These are phyloP conservation scores for Balanococcus diminutus DNA, from an alignment of 2,888 invertebrate genomes.

Conservation along the genomic window DNA sequence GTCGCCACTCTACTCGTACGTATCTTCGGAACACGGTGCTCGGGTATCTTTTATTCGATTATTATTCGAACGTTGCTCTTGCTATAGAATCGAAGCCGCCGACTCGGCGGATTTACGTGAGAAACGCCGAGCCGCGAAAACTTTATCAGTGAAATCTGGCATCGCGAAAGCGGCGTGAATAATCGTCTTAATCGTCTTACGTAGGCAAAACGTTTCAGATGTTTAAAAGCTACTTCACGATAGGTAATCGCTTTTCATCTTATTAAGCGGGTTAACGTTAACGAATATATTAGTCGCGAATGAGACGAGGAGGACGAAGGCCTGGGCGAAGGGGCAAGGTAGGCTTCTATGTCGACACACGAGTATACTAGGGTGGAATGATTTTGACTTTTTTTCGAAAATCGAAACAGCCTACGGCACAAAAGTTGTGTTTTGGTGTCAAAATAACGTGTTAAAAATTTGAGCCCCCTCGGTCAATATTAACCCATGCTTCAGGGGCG, in stretches of 20 bases:
- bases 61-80: neutral
- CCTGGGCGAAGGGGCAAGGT: neutral
- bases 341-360: neutral
- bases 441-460: too few species aligned
- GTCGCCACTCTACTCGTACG: neutral
- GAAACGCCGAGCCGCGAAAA: slow-evolving; percentile 1
- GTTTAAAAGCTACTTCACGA: slow-evolving; percentile 27
- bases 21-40: neutral
- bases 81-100: neutral
- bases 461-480: too few species aligned
- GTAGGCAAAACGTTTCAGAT: slow-evolving; percentile 45
- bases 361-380: too few species aligned
- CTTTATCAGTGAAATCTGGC: slow-evolving; percentile 16
- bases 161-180: slow-evolving; percentile 8
- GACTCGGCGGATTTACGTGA: slow-evolving; percentile 24
- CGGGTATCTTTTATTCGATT: neutral
- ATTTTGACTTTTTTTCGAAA: too few species aligned
- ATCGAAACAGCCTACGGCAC: too few species aligned
- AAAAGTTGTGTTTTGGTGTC: too few species aligned
- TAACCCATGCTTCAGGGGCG: too few species aligned
- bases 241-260: slow-evolving; percentile 42
- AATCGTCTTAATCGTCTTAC: slow-evolving; percentile 46
- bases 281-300: slow-evolving; percentile 18
- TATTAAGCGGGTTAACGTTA: slow-evolving; percentile 38
- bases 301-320: too few species aligned